Base-by-base conservation (phyloP, 2,888 invertebrate species). In the Platerodrilus igneus region DNA sequence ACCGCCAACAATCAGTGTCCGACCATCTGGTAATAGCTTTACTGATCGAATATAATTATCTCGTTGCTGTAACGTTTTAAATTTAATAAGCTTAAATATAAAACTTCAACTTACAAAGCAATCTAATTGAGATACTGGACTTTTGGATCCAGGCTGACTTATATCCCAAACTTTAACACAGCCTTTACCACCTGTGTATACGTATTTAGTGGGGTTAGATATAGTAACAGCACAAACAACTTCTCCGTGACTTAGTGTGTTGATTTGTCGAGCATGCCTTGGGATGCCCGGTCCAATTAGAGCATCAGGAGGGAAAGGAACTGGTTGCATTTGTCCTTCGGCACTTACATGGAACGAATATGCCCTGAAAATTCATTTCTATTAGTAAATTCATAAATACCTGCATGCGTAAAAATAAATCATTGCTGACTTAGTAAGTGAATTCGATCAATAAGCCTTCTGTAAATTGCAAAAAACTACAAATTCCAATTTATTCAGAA, bases 161-260 rank as follows among this genome's bases (percentile, higher is more conserved):
- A 83, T 83, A 59, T 83, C 83, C 83, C 83, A 83, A 25, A 92
- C 87, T 71, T 92, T 92, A 25, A 92, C 91, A 69, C 90, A 91
- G 40, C 92, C 92, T 71, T 95, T 96, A 48, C 95, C 95, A 15
- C 95, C 97, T 0, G 97, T 97, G 71, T 95, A 97, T n/a, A 95
- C 92, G 67, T 90, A 88, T 55, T 90, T 79, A 47, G 87, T 85
- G 43, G 86, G 83, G 62, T 81, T 75, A 40, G 91, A 88, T 64
- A 97, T 84, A 31, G 96, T 95, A 30, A 97, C 96, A 1, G 95
- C 96, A 67, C 96, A 96, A 19, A 96, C 96, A 25, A 96, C 91
- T 68, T 96, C 96, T 4, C 96, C 96, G 68, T 97, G 96, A 46
- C 86, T 87, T 48, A 96, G 69, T 4, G 90, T 89, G 64, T 89